Base-by-base conservation (phyloP, 2,797 vertebrate species). In the Clarias platycephalus region DNA sequence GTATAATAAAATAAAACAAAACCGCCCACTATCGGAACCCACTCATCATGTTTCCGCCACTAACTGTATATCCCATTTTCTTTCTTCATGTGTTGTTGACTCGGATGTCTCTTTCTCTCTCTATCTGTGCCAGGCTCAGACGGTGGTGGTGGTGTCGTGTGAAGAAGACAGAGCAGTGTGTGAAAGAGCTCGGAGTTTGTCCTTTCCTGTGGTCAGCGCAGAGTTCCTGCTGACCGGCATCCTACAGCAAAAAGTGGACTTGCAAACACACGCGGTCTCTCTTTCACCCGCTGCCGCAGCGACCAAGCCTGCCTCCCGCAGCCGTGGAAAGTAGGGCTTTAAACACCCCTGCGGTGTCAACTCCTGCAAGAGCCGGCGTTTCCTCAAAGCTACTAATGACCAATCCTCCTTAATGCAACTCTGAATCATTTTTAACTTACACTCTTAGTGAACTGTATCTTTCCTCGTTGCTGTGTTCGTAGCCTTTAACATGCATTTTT, bases 171-270 rank as follows among this genome's bases (percentile, higher is more conserved):
- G 93, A 86, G 55, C 84, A 0, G 92, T 93, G 37, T 97, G 95
- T 76, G 87, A 89, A 71, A 80, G 92, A 0, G 96, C 96, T 2
- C 72, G 90, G 64, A 88, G 93, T 0, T 89, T 93, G 0, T 92
- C 93, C 0, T 84, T 97, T 53, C 96, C 96, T 0, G 81, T 98
- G 4, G 92, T 97, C 82, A 94, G 93, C 0, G 92, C 96, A 0
- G 97, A 97, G 91, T 97, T 98, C 88, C 90, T 97, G 72, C 95
- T 98, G 86, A 95, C 95, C 0, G 97, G 97, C 26, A 96, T 97
- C 86, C 93, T 98, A 75, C 96, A 95, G 89, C 96, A 97, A 92
- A 95, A 92, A 87, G 84, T 93, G 3, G 95, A 94, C 88, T 86
- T 95, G 20, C 88, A 93, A 13, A 86, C 91, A 1, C 93, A 96